Evolutionary conservation across 1,140 invertebrate species (phyloP), one percentile per base, ranked within the genome.

Genomic region (Megathymus violae): DNA sequence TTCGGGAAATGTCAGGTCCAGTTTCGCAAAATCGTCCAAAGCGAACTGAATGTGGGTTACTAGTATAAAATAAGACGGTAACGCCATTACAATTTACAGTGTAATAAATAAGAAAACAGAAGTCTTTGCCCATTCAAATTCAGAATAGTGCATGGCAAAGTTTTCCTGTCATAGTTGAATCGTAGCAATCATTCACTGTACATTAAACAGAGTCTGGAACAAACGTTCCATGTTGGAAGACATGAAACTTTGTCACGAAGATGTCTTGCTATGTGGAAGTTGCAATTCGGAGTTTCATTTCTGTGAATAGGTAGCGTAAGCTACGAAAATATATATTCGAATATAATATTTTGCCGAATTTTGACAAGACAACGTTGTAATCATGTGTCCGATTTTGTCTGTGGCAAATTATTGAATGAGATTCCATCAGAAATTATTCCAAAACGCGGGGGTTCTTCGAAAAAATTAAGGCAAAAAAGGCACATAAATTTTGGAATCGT

Each of bases 151-250:
- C 51, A 54, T 41, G 16, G 50, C 40, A 31, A 56, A 56, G 52
- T 58, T 58, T 58, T 41, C 15, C 41, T 58, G 51, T 54, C 41
- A 58, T 58, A 58, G 40, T 58, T 58, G 41, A 43, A 58, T 58
- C 52, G 41, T 10, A 43, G 52, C 41, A 58, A 58, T 58, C 52
- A 58, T 58, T 58, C 52, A 58, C 54, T 31, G 41, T 46, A 58
- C 41, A 58, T 58, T 58, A 58, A 31, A 58, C 54, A 58, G 19
- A 40, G 52, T 43, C 51, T 44, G 40, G 19, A 22, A 56, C 52
- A 56, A 56, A 56, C 52, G 52, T 34, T 34, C 40, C 52, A 43
- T 25, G 48, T 22, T 52, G 50, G 36, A 52, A 56, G 52, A 56
- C 40, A 43, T 44, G 22, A 56, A 56, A 56, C 51, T 56, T 43